Percentiles rank a stretch among this genome's conserved stretches.
These are phyloP conservation scores for Dromococcyx pavoninus DNA, from an alignment of 2,797 vertebrate species.

Conservation along the genomic window DNA sequence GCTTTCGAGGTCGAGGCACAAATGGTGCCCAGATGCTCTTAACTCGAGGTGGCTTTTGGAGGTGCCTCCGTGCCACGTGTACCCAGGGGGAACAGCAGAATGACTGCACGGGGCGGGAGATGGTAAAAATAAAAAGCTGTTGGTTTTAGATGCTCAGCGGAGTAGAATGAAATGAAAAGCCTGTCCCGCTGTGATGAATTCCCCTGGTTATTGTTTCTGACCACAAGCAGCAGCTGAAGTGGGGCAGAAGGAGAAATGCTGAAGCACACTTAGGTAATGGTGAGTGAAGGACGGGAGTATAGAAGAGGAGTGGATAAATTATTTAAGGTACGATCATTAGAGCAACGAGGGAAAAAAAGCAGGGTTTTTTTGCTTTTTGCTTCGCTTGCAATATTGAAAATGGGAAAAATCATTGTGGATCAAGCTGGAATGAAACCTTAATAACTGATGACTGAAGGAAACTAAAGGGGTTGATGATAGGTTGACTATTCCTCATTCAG, in stretches of 20 bases:
- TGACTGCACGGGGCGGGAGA: accelerated
- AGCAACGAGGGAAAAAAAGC: background rate
- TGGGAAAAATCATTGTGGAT: constrained; percentile 8
- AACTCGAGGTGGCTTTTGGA: background rate
- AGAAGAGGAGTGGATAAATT: constrained; percentile 16
- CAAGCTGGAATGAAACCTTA: constrained; percentile 14
- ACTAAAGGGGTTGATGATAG: background rate
- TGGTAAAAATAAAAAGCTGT: background rate
- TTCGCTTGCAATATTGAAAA: constrained; percentile 43
- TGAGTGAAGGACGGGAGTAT: background rate
- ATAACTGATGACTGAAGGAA: background rate
- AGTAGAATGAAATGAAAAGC: constrained; percentile 27
- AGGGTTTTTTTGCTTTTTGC: background rate
- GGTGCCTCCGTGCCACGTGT: background rate
- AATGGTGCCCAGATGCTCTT: background rate
- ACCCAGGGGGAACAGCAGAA: background rate
- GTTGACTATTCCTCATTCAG: background rate
- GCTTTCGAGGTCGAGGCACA: background rate
- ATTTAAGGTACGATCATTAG: constrained; percentile 42
- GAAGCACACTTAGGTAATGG: background rate
- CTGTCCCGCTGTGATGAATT: background rate
- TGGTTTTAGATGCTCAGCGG: background rate
- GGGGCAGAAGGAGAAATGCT: constrained; percentile 32
- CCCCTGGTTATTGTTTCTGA: background rate
- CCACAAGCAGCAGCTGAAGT: background rate